A percentile compares a stretch with the other conserved stretches of the same genome.
Conservation (phyloP, 2,797 vertebrate genomes). For the Rhyacichthys aspro region DNA sequence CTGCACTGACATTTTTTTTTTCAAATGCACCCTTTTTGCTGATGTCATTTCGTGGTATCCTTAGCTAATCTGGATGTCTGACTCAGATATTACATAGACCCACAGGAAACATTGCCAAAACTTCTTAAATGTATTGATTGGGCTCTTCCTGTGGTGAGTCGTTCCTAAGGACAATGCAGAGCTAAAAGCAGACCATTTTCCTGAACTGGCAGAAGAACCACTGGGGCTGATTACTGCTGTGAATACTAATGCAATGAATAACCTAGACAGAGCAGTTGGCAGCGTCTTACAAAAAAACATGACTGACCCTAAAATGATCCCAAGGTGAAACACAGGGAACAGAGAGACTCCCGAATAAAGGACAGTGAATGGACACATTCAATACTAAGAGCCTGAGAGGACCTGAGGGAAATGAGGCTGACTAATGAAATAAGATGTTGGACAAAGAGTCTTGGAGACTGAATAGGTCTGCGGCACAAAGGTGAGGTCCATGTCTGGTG, state of each 20-base stretch:
- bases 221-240: constrained; percentile 40
- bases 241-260: constrained; percentile 63
- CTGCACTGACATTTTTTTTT: too few species aligned
- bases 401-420: constrained; percentile 35
- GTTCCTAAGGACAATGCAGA: constrained; percentile 13
- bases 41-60: background rate
- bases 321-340: constrained; percentile 42
- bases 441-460: constrained; percentile 20
- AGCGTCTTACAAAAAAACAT: constrained; percentile 47
- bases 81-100: background rate
- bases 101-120: background rate
- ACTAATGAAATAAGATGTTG: constrained; percentile 45
- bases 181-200: constrained; percentile 43
- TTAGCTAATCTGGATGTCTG: background rate
- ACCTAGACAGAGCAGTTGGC: constrained; percentile 61
- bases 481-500: background rate
- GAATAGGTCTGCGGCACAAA: constrained; percentile 10
- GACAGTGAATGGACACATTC: constrained; percentile 47
- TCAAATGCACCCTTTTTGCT: too few species aligned
- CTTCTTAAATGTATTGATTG: constrained; percentile 3
- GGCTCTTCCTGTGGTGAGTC: constrained; percentile 13
- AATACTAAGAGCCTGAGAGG: constrained; percentile 27
- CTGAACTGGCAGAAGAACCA: constrained; percentile 31
- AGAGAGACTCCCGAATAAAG: constrained; percentile 34
- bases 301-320: constrained; percentile 47